Evolutionary conservation across 2,797 vertebrate species (phyloP), one percentile per base, ranked within the genome.

Genomic region (Synanceia verrucosa): DNA sequence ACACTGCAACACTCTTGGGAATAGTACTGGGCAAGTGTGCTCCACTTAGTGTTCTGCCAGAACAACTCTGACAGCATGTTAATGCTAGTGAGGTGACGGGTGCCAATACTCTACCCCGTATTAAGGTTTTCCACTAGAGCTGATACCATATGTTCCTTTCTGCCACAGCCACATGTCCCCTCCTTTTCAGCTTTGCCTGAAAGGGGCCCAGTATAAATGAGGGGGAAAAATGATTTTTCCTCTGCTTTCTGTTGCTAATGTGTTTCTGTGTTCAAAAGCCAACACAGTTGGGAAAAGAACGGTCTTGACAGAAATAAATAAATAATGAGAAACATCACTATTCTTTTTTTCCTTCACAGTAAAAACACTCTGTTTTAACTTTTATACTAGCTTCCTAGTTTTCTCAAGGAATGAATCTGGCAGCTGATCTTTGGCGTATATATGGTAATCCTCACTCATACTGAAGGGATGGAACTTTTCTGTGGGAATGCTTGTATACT

Each of bases 31-130:
- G 80, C 82, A 69, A 85, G 58, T 76, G 70, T 73, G 65, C 72
- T 71, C 80, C 73, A 86, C 81, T 87, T 84, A 79, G 82, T 72
- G 73, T 79, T 73, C 44, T 84, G 89, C 88, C 88, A 91, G 77
- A 88, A 84, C 82, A 85, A 86, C 80, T 85, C 81, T 87, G 88
- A 90, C 82, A 86, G 83, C 77, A 81, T 87, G 87, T 80, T 87
- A 83, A 86, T 79, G 81, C 76, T 78, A 76, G 73, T 46, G 77
- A 80, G 84, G 78, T 36, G 36, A 76, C 2, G 79, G 76, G 66
- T 88, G 87, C 88, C 90, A 88, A 78, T 79, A 67, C 65, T 79
- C 68, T 65, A 73, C 52, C 55, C 82, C 43, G 21, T 85, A 85
- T 91, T 74, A 86, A 81, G 80, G 73, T 83, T 88, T 88, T 88